A percentile compares a stretch with the other conserved stretches of the same genome.
These are phyloP conservation scores for Lytechinus pictus DNA, from an alignment of 35 echinoderm and acorn worm species.

Conservation along the genomic window DNA sequence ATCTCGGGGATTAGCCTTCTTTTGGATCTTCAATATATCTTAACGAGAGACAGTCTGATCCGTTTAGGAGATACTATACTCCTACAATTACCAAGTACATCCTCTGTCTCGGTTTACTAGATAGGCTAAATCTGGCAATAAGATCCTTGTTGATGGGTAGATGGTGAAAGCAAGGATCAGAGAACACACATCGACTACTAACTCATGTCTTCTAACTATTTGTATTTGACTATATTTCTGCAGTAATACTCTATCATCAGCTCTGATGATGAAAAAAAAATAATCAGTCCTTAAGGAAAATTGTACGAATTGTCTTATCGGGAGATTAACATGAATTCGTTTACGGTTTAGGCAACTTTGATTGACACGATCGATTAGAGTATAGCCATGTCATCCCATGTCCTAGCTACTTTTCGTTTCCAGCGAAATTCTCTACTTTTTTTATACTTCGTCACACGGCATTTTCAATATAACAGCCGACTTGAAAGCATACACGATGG, in stretches of 20 bases:
- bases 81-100: neutral
- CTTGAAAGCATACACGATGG: no score
- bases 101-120: neutral
- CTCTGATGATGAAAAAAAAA: neutral
- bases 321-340: neutral
- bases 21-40: neutral
- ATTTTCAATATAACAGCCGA: no score
- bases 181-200: neutral
- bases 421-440: neutral
- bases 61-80: neutral
- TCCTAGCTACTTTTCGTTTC: neutral
- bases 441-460: neutral
- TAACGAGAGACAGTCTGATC: neutral
- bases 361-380: no score
- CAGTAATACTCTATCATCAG: neutral
- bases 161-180: neutral
- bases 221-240: neutral
- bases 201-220: neutral
- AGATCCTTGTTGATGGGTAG: neutral
- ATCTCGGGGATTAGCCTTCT: neutral
- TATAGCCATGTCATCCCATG: neutral
- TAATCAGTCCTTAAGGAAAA: neutral
- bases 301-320: neutral
- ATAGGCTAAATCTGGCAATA: neutral
- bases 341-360: neutral